Evolutionary conservation across 2,888 invertebrate species (phyloP).

Genomic region (Leistus spinibarbis): DNA sequence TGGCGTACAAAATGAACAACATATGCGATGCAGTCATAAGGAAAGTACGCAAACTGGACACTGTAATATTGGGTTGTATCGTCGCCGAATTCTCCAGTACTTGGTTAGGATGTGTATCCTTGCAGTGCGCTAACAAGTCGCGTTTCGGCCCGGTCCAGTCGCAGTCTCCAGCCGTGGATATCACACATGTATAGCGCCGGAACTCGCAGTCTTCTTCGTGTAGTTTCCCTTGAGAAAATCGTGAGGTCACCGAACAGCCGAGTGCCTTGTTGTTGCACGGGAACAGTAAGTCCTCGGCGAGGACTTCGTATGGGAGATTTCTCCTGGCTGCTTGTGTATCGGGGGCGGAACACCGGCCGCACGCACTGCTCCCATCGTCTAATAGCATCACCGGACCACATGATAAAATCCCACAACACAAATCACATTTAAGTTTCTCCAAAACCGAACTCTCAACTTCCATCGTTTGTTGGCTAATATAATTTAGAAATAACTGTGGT

Average conservation of each 20-base stretch:
- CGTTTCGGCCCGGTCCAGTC: not conserved
- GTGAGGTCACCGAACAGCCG: not conserved
- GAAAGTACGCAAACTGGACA: not conserved
- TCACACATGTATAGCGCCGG: not conserved
- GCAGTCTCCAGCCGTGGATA: not conserved
- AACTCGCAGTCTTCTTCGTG: not conserved
- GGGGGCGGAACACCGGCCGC: not conserved
- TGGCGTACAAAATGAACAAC: not conserved
- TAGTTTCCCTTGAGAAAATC: not conserved
- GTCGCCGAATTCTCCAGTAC: not conserved
- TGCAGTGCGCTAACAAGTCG: not conserved
- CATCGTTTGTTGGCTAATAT: no score
- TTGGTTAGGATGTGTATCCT: not conserved
- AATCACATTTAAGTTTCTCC: not conserved
- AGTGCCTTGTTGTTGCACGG: not conserved
- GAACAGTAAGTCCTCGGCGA: not conserved
- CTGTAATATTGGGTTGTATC: not conserved
- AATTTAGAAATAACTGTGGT: no score
- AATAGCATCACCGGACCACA: not conserved
- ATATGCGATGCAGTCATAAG: not conserved
- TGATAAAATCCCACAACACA: not conserved
- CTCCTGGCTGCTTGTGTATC: not conserved
- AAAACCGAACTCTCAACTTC: not conserved
- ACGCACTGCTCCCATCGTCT: not conserved
- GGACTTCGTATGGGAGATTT: not conserved